phyloP scores from a whole-genome alignment of 2,797 vertebrate genomes.

The Rhabdophis nuchalis region DNA sequence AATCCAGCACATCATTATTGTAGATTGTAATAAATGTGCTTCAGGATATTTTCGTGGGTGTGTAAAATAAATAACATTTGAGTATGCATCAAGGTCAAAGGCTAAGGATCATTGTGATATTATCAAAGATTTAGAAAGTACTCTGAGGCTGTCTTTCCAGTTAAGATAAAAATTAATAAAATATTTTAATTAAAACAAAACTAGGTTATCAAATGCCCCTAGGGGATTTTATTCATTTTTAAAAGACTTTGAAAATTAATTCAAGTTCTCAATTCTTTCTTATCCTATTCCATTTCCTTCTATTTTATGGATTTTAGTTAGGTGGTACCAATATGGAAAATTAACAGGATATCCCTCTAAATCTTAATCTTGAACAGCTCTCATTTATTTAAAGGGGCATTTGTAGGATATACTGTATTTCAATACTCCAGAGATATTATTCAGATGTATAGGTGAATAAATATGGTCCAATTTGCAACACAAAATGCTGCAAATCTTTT shows the following conservation, averaged over 20 bases:
- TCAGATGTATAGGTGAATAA: slow-evolving; percentile 24
- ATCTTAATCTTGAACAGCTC: neutral
- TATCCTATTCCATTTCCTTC: neutral
- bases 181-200: slow-evolving; percentile 1
- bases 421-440: slow-evolving; percentile 17
- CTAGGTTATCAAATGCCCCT: neutral
- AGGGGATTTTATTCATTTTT: neutral
- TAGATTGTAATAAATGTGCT: neutral
- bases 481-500: neutral
- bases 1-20: neutral
- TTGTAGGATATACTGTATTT: neutral
- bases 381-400: neutral
- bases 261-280: neutral
- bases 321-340: neutral
- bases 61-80: neutral
- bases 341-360: neutral
- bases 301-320: neutral
- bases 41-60: neutral
- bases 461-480: slow-evolving; percentile 19
- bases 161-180: neutral
- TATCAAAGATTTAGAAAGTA: neutral
- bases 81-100: neutral
- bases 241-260: slow-evolving; percentile 7
- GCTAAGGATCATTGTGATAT: neutral
- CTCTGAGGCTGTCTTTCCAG: neutral